Evolutionary conservation across 2,797 vertebrate genomes (phyloP).

Genomic region (Hoplostethus atlanticus): DNA sequence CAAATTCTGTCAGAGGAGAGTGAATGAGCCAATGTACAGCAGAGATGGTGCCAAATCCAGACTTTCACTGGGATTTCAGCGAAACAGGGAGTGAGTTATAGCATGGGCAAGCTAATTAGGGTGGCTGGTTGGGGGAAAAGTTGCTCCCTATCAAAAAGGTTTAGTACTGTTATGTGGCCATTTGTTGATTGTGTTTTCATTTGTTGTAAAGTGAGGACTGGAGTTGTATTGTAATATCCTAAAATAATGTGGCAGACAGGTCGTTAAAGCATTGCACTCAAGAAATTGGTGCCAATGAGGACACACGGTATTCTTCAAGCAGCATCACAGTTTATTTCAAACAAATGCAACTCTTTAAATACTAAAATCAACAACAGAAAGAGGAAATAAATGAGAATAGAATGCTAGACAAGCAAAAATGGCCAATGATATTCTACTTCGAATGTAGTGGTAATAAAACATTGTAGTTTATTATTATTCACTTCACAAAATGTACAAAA

Average conservation of each 20-base stretch:
- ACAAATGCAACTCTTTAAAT: not conserved
- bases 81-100: slow-evolving; percentile 47
- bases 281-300: no score
- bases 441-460: no score
- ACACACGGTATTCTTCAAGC: not conserved
- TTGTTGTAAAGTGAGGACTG: not conserved
- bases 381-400: not conserved
- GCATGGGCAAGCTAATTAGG: slow-evolving; percentile 57
- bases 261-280: not conserved
- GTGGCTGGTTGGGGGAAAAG: slow-evolving; percentile 21
- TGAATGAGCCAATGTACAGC: slow-evolving; percentile 42
- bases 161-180: slow-evolving; percentile 4
- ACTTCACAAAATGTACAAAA: not conserved
- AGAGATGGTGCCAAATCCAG: slow-evolving; percentile 55
- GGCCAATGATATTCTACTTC: no score
- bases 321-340: not conserved
- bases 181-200: not conserved
- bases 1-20: slow-evolving; percentile 33
- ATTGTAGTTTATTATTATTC: no score
- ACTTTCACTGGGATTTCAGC: slow-evolving; percentile 54
- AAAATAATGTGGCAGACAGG: not conserved
- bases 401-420: not conserved
- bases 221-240: not conserved
- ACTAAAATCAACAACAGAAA: not conserved
- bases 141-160: slow-evolving; percentile 9